Conservation (phyloP, 1,140 invertebrate genomes). For the Drosophila nigrodunni region DNA sequence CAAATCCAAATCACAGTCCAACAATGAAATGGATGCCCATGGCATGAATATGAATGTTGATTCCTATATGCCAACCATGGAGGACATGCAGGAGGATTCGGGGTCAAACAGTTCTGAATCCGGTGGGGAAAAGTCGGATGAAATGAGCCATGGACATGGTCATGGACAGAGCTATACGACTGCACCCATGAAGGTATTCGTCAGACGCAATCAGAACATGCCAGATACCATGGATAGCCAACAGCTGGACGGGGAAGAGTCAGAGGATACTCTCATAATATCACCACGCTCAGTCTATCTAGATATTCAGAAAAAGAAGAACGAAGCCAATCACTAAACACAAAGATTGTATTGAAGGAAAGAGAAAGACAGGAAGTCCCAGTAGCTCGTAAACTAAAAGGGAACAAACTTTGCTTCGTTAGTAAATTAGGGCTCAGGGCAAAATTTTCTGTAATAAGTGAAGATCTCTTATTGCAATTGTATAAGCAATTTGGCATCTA, state of each 20-base stretch:
- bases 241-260: conserved; percentile 2
- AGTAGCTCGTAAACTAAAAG: not conserved
- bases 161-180: conserved; percentile 3
- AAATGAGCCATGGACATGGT: conserved; percentile 20
- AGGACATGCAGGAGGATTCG: conserved; percentile 16
- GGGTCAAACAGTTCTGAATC: conserved; percentile 40
- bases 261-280: conserved; percentile 18
- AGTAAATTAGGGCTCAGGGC: conserved; percentile 1
- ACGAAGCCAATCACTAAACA: conserved; percentile 40
- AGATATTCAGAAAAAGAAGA: conserved; percentile 43
- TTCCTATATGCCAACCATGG: conserved; percentile 50
- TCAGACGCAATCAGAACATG: conserved; percentile 52
- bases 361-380: not conserved
- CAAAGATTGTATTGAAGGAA: conserved; percentile 1
- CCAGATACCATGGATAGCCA: conserved; percentile 6
- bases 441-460: conserved; percentile 58
- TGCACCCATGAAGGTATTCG: conserved; percentile 62
- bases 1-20: conserved; percentile 34
- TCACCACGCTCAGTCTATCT: conserved; percentile 62
- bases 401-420: conserved; percentile 6
- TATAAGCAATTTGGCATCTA: conserved; percentile 10
- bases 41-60: conserved; percentile 29
- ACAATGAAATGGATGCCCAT: not conserved
- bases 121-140: conserved; percentile 39
- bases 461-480: conserved; percentile 23